Conservation (phyloP, 2,888 invertebrate genomes). For the Lampropteryx suffumata region DNA sequence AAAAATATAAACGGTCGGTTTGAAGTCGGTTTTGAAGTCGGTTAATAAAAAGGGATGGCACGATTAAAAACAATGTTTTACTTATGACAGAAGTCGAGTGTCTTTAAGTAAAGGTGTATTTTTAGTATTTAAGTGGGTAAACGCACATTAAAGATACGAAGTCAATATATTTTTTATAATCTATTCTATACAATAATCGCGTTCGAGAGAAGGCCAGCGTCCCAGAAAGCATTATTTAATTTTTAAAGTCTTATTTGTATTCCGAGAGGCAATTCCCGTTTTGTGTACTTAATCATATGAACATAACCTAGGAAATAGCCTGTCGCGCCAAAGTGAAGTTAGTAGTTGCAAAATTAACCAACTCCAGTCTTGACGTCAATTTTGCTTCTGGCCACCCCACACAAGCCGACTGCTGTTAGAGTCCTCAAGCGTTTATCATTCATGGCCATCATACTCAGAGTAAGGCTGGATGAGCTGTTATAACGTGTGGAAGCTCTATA, state of each 20-base stretch:
- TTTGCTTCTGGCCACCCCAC: slow-evolving; percentile 10
- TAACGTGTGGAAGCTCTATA: slow-evolving; percentile 5
- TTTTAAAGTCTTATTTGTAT: background rate
- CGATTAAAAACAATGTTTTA: no score
- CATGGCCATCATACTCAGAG: background rate
- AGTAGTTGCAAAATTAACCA: slow-evolving; percentile 7
- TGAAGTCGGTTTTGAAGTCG: no score
- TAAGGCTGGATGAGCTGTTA: background rate
- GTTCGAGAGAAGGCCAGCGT: no score
- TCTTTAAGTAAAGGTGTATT: no score
- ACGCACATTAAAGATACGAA: no score
- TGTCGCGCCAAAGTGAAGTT: slow-evolving; percentile 8
- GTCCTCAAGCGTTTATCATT: background rate
- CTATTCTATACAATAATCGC: no score
- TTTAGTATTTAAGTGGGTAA: no score
- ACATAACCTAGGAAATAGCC: slow-evolving; percentile 4
- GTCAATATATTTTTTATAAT: no score
- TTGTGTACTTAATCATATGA: slow-evolving; percentile 1
- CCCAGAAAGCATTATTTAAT: no score
- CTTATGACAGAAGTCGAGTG: no score
- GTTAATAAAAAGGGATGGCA: no score
- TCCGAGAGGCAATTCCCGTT: background rate
- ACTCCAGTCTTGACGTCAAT: slow-evolving; percentile 9
- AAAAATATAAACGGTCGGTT: no score
- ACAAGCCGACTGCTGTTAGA: background rate